Percentiles rank a stretch among this genome's conserved stretches.
Conservation (phyloP, 2,797 vertebrate species). For the Dendrocincla tyrannina region DNA sequence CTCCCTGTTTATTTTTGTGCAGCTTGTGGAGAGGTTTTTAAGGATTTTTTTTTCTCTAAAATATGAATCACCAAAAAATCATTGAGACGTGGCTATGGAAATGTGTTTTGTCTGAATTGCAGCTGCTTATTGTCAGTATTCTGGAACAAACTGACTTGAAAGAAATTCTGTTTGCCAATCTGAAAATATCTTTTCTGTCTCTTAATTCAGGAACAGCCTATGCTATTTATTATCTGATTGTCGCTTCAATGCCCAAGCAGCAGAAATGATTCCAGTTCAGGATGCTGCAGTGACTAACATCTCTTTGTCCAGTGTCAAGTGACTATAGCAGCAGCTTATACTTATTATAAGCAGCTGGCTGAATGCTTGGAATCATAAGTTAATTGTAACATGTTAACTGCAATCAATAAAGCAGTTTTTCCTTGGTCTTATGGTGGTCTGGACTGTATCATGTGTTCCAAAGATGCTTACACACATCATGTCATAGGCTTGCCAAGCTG, state of each 20-base stretch:
- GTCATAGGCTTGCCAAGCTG: not conserved
- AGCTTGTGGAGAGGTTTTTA: not conserved
- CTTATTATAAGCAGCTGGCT: conserved; percentile 60
- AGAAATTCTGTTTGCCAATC: not conserved
- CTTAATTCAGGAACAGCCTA: conserved; percentile 79
- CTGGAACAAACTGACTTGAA: not conserved
- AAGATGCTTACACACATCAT: too few relatives aligned
- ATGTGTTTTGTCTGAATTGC: not conserved
- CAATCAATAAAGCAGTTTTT: conserved; percentile 83
- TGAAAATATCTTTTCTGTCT: conserved; percentile 31
- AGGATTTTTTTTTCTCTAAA: not conserved
- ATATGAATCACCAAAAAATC: not conserved
- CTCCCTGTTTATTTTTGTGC: not conserved
- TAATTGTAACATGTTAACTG: conserved; percentile 79
- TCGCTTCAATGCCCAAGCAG: conserved; percentile 84
- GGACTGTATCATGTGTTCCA: not conserved
- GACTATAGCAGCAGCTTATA: conserved; percentile 59
- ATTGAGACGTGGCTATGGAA: fast-evolving
- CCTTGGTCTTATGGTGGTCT: conserved; percentile 43
- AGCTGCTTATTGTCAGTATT: not conserved
- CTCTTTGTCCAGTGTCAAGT: conserved; percentile 54
- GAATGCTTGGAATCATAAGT: conserved; percentile 84
- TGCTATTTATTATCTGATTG: conserved; percentile 78
- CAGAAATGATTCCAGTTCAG: conserved; percentile 68
- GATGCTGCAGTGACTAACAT: not conserved